Evolutionary conservation across 2,113 vertebrate species (phyloP), one percentile per base, ranked within the genome.

Genomic region (Amblyornis subalaris): DNA sequence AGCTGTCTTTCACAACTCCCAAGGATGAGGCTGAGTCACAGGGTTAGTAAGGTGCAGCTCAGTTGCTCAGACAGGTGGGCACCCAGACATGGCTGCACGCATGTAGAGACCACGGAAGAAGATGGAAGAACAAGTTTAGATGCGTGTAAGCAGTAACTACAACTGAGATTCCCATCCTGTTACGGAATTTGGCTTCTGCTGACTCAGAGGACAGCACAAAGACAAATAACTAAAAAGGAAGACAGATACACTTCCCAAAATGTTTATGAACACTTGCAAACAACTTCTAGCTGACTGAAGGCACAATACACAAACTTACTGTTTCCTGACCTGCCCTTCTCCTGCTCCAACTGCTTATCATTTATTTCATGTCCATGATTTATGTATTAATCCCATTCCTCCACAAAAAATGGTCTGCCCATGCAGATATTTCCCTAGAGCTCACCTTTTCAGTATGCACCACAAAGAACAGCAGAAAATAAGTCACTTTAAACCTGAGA

Each of bases 41-140:
- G 6, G 51, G 25, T 31, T 25, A 57, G 9, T 70, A 72, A 74
- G 66, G 23, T 21, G 28, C 50, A 72, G 38, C 21, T 79, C 31
- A 55, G 31, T 15, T 50, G 25, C n/a, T 85, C 35, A 51, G 33
- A 65, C 36, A 83, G 13, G 57, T 33, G 20, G 14, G 44, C 26
- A 51, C 2, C 14, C 23, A 71, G 20, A 71, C 14, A 35, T 0
- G 1, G 36, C 36, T 16, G 5, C 0, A 0, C 28, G 64, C 0
- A 0, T 54, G 36, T 0, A 62, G 20, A 76, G n/a, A 66, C n/a
- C 0, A 0, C 1, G 6, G 9, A 65, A 47, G 21, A 31, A 44
- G 26, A 35, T 6, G 14, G 24, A 66, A 71, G 51, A 82, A 45
- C 4, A 1, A 64, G 9, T 44, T 61, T 45, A 66, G 14, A 44